Percentiles rank a stretch among this genome's conserved stretches.
Conservation (phyloP, 2,113 vertebrate species). For the Emydura subglobosa region DNA sequence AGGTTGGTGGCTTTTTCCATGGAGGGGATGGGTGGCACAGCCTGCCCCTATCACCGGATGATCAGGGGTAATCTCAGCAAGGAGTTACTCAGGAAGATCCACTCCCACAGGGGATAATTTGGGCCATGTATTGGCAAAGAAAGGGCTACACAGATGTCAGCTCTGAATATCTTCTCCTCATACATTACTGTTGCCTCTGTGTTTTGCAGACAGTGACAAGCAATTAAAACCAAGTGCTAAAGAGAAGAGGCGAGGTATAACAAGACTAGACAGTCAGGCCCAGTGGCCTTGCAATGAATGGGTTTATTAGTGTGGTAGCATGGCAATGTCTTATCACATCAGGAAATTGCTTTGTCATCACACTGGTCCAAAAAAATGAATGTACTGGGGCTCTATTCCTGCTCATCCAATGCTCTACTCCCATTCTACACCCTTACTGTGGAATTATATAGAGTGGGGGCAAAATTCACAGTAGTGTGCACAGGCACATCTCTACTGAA, state of each 20-base stretch:
- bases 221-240: not conserved
- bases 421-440: not conserved
- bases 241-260: not conserved
- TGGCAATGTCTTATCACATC: not conserved
- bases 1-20: not conserved
- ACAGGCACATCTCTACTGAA: not conserved
- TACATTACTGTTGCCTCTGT: not conserved
- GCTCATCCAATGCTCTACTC: not conserved
- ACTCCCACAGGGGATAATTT: not conserved
- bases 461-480: not conserved
- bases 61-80: not conserved
- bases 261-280: not conserved
- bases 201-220: not conserved
- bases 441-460: not conserved
- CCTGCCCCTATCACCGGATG: not conserved
- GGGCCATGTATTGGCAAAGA: not conserved
- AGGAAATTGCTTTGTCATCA: not conserved
- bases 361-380: not conserved
- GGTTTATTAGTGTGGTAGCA: not conserved
- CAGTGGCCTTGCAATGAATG: not conserved
- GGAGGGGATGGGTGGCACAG: not conserved
- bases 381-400: not conserved
- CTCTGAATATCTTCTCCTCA: not conserved
- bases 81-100: not conserved
- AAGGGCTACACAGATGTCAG: not conserved